Conservation (phyloP, 2,797 vertebrate species). For the Diceros bicornis region DNA sequence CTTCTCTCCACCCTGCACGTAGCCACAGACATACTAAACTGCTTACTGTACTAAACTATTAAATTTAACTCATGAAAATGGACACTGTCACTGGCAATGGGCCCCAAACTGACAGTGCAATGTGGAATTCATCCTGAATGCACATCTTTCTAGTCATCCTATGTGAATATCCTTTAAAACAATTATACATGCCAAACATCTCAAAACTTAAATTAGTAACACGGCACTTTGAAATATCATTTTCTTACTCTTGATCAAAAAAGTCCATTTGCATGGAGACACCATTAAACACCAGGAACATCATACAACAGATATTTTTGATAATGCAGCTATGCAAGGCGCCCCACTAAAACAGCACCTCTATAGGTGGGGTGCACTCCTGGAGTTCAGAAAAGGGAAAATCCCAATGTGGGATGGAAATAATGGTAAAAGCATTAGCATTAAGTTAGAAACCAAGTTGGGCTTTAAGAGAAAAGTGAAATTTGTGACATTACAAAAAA, state of each 20-base stretch:
- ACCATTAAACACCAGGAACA: background rate
- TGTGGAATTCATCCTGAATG: background rate
- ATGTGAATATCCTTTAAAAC: background rate
- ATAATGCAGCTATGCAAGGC: background rate
- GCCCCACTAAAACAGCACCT: background rate
- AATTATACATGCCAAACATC: background rate
- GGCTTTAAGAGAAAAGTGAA: background rate
- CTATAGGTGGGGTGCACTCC: background rate
- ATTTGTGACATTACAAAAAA: background rate
- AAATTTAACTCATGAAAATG: constrained; percentile 10
- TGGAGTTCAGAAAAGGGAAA: background rate
- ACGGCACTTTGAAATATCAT: background rate
- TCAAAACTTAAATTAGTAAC: background rate
- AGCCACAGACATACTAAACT: background rate
- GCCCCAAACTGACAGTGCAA: background rate
- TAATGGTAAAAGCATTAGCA: background rate
- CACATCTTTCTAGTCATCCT: background rate
- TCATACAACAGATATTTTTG: background rate
- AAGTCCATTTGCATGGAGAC: background rate
- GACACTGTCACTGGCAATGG: background rate
- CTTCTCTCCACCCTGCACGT: background rate
- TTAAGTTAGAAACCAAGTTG: background rate
- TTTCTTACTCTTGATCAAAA: constrained; percentile 2
- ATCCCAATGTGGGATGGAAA: background rate
- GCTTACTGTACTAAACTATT: background rate